Evolutionary conservation across 2,113 vertebrate genomes (phyloP), one percentile per base, ranked within the genome.

Genomic region (Epinephelus lanceolatus): DNA sequence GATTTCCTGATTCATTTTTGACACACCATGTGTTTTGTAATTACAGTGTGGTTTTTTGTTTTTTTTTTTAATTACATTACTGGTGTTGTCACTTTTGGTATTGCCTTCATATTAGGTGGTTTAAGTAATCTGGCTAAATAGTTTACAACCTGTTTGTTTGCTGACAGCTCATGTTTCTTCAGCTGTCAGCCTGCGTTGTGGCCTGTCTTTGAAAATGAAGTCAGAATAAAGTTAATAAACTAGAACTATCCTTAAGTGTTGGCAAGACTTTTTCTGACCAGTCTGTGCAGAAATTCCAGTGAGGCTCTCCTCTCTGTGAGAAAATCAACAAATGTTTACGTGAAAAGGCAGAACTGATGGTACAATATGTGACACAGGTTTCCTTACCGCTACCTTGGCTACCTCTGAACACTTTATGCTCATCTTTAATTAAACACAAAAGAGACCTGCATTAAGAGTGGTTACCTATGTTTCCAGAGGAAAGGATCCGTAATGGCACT

Each of bases 401-500:
- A 11, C 42, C 19, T 37, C 27, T 75, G 10, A 61, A 51, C 25
- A 47, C 6, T 59, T 56, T 13, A 7, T 37, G 23, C 19, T 25
- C 2, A 17, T 78, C 13, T 69, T 70, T 37, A 21, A 42, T 51
- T 76, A 25, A 60, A 12, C 18, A 33, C 3, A n/a, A 37, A 77
- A 70, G 55, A 65, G 33, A 18, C 33, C 25, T 60, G 18, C 30
- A 56, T 74, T 71, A 52, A 65, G 40, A 69, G 30, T 47, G 21
- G 18, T 60, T 15, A 51, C 10, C 8, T 30, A 4, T 37, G 14
- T 45, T 70, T 71, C n/a, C 37, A 69, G 25, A 67, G 30, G 27
- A 51, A 69, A 45, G 3, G 5, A 37, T 72, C 42, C 6, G 42
- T 51, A 71, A 61, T 53, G 57, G 18, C 25, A 27, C 25, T 49